Conservation (phyloP, 1,140 invertebrate genomes). For the Calycopis cecrops region DNA sequence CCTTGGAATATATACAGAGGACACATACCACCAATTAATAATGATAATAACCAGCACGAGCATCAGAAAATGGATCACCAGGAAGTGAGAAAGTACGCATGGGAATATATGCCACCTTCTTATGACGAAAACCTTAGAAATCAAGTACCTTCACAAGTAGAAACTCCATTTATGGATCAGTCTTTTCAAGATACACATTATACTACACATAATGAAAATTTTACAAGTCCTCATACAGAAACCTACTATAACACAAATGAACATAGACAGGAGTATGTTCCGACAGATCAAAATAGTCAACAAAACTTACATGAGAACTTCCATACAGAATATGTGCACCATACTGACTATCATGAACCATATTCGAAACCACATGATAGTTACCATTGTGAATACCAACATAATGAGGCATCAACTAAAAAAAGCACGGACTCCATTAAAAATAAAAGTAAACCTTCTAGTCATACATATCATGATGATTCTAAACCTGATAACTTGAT, state of each 20-base stretch:
- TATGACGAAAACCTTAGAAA: slow-evolving; percentile 14
- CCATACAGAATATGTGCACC: slow-evolving; percentile 25
- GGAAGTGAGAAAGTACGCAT: slow-evolving; percentile 50
- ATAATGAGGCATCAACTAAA: too few relatives aligned
- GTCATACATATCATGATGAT: too few relatives aligned
- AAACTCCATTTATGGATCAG: neutral
- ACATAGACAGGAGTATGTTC: neutral
- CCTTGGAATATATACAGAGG: slow-evolving; percentile 76
- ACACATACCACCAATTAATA: slow-evolving; percentile 39
- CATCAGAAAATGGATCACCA: slow-evolving; percentile 30
- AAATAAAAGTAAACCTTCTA: too few relatives aligned
- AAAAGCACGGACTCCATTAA: too few relatives aligned
- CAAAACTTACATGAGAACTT: slow-evolving; percentile 15
- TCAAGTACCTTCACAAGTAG: slow-evolving; percentile 12
- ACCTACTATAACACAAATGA: neutral
- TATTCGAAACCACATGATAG: neutral
- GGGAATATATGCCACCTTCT: slow-evolving; percentile 38
- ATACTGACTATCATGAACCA: slow-evolving; percentile 2
- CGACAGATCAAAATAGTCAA: neutral
- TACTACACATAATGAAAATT: neutral
- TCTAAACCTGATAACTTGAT: too few relatives aligned
- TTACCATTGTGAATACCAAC: too few relatives aligned
- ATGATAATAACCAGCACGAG: slow-evolving; percentile 22
- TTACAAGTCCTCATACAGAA: neutral
- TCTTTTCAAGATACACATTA: neutral